Conservation (phyloP, 2,888 invertebrate species). For the Agrypnus murinus region DNA sequence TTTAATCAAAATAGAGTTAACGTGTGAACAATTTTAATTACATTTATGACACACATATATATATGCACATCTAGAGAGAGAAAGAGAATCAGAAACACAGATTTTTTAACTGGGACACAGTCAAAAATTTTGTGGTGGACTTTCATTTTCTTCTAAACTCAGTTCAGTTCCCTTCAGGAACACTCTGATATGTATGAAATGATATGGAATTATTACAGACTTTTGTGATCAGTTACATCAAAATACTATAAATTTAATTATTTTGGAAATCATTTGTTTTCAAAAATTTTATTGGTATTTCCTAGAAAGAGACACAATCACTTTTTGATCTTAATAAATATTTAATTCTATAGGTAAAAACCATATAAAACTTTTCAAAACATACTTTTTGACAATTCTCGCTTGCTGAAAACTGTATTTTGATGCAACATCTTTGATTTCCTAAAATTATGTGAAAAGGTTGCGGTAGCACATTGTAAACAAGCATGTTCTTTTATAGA, state of each 20-base stretch:
- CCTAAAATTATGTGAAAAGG: slow-evolving; percentile 42
- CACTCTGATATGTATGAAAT: slow-evolving; percentile 64
- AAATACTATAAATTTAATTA: slow-evolving; percentile 13
- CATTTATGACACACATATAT: slow-evolving; percentile 45
- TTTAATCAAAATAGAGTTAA: neutral
- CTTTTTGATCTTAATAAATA: slow-evolving; percentile 47
- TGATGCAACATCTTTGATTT: slow-evolving; percentile 26
- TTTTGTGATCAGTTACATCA: slow-evolving; percentile 35
- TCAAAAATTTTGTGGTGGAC: slow-evolving; percentile 57
- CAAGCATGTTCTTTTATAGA: slow-evolving; percentile 26
- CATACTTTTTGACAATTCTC: neutral
- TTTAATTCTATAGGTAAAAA: slow-evolving; percentile 7
- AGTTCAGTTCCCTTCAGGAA: slow-evolving; percentile 57
- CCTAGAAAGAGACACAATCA: slow-evolving; percentile 66
- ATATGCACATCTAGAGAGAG: slow-evolving; percentile 48
- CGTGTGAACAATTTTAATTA: slow-evolving; percentile 24
- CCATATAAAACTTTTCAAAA: neutral
- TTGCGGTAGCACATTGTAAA: slow-evolving; percentile 48
- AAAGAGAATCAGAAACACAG: slow-evolving; percentile 37
- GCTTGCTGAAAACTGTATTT: slow-evolving; percentile 24
- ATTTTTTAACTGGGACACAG: slow-evolving; percentile 45
- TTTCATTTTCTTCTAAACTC: slow-evolving; percentile 39
- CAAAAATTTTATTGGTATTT: slow-evolving; percentile 41
- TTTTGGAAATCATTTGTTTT: neutral
- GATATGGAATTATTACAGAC: slow-evolving; percentile 48